phyloP scores from a whole-genome alignment of 2,797 vertebrate genomes.

The Mergus octosetaceus region DNA sequence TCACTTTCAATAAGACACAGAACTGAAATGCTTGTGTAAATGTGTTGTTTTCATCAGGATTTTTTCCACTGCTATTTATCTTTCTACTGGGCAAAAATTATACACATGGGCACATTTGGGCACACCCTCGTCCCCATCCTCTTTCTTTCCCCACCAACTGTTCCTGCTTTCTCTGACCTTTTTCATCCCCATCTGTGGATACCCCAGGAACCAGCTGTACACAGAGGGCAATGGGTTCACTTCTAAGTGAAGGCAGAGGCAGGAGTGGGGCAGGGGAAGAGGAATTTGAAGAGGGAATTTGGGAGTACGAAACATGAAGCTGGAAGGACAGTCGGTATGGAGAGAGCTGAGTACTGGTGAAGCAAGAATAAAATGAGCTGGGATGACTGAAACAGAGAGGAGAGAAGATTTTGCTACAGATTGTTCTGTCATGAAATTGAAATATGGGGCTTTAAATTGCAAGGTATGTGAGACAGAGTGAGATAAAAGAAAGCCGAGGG shows the following conservation, averaged over 20 bases:
- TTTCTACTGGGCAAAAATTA: neutral
- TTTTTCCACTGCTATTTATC: neutral
- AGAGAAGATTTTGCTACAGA: constrained; percentile 41
- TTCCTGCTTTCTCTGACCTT: neutral
- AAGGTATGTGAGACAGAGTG: neutral
- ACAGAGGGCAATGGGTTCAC: neutral
- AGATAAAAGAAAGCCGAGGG: constrained; percentile 50
- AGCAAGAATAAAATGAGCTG: neutral
- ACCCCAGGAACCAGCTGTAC: neutral
- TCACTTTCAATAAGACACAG: constrained; percentile 3
- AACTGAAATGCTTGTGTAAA: constrained; percentile 17
- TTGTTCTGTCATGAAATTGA: constrained; percentile 50
- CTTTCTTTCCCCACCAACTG: neutral
- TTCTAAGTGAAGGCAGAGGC: neutral
- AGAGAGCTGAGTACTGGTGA: neutral
- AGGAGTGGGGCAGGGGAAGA: neutral
- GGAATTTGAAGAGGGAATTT: neutral
- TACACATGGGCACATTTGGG: neutral
- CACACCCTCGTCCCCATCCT: neutral
- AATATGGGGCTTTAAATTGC: constrained; percentile 37
- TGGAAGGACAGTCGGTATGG: neutral
- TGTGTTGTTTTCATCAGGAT: neutral
- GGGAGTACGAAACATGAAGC: neutral
- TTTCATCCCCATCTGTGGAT: neutral
- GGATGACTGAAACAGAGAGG: constrained; percentile 42